Evolutionary conservation across 2,797 vertebrate genomes (phyloP), one percentile per base, ranked within the genome.

Genomic region (Iguana delicatissima): DNA sequence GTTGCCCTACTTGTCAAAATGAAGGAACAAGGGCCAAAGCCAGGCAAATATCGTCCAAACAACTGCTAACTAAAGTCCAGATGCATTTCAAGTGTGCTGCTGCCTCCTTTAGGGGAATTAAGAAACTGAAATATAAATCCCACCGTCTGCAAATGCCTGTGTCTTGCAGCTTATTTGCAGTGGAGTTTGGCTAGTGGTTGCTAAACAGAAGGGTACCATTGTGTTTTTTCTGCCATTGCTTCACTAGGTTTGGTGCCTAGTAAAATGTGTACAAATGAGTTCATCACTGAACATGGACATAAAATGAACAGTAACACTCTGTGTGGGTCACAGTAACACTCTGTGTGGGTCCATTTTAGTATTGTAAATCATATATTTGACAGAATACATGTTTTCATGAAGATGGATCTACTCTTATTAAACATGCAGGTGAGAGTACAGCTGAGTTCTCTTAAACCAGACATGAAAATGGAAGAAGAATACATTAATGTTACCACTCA

Each of bases 1-100:
- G 50, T 91, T 93, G 84, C 83, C 88, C 86, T 92, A 5, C 86
- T 77, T 95, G 87, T 92, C 93, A 95, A 79, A 84, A 6, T 69
- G 52, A 79, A 87, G 26, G 72, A 90, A 83, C 8, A 67, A 42
- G 52, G 85, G 86, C 32, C 69, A 50, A 50, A 79, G 69, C 20
- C 73, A 57, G n/a, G 46, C 46, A 74, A 35, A 24, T n/a, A 52
- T 82, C 62, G 12, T 79, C 35, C 38, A 72, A 42, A 20, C 64
- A 90, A 57, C 86, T 74, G 84, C 29, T 22, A 77, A 80, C 16
- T 62, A 84, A 87, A 72, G 55, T 42, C 57, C 32, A 42, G 59
- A n/a, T 80, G 35, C 38, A 80, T 84, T 80, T 87, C 50, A 16
- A 86, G 57, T 29, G 55, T 69, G 50, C 22, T 73, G 57, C 74